These are phyloP conservation scores for Zosterops japonicus DNA, from an alignment of 2,113 vertebrate genomes.

Conservation along the genomic window DNA sequence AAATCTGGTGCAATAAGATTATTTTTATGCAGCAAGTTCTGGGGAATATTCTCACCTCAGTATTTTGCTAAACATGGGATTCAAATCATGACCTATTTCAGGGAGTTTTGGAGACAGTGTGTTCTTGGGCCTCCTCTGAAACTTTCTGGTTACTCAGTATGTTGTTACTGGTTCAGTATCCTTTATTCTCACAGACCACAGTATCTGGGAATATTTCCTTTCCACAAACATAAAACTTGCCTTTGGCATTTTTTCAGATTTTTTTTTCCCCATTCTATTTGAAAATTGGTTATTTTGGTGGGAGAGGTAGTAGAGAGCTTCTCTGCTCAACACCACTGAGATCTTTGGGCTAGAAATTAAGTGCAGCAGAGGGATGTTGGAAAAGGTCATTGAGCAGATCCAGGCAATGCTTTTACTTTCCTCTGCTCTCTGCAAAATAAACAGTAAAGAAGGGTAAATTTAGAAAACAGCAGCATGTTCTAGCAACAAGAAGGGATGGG, in stretches of 20 bases:
- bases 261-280: not conserved
- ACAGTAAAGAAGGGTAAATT: slow-evolving; percentile 46
- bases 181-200: not conserved
- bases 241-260: not conserved
- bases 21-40: not conserved
- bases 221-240: not conserved
- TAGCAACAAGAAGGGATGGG: not conserved
- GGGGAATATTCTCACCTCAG: not conserved
- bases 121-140: not conserved
- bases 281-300: not conserved
- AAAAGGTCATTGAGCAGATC: not conserved
- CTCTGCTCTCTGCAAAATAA: not conserved
- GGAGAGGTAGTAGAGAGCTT: not conserved
- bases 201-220: not conserved
- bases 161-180: not conserved
- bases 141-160: not conserved
- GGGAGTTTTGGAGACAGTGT: not conserved
- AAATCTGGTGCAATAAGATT: not conserved
- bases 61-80: not conserved
- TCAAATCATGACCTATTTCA: not conserved
- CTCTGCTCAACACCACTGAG: not conserved
- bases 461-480: slow-evolving; percentile 23
- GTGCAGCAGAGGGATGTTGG: not conserved
- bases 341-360: not conserved
- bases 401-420: not conserved